Base-by-base conservation (phyloP, 1,140 invertebrate genomes). In the Meloidogyne exigua region DNA sequence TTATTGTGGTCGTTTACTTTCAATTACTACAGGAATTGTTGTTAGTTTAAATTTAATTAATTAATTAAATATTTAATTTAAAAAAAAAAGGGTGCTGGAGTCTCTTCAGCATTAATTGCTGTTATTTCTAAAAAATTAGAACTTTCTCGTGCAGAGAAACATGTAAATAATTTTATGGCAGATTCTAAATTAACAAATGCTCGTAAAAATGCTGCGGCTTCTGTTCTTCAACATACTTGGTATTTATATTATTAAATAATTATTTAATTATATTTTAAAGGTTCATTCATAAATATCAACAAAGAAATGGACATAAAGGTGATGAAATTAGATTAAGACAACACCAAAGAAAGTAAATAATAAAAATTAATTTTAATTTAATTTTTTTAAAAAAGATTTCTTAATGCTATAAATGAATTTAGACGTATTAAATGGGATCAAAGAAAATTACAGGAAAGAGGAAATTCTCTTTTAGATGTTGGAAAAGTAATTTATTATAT, bases 211-310 rank as follows among this genome's bases (percentile, higher is more conserved):
- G 88, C 90, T 28, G 90, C 90, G 65, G 90, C 90, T 23, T 89
- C 89, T 77, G 90, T 90, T 13, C 77, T 90, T 49, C 79, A 90
- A 72, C 89, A 90, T 79, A 90, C 90, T 0, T 90, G 90, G 90
- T 84, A 66, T 64, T 25, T 79, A 69, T 63, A 57, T 25, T 11
- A 21, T 26, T 28, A 2, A 26, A 11, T 26, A 21, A 23, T 71
- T 71, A 64, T 57, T 25, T 32, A 32, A 32, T 3, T 3, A 32
- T 32, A 32, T 36, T 78, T 18, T 75, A 44, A 68, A 84, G 83
- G 84, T 87, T 87, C 62, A 87, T 87, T 68, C 85, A 87, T 65
- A 86, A 85, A 68, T 87, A 87, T 78, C 85, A 87, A 44, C 80
- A 64, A 75, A 32, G 72, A 73, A 32, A 71, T 72, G 9, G 76